These are phyloP conservation scores for Oegoconia quadripuncta DNA, from an alignment of 2,888 invertebrate genomes.

Conservation along the genomic window DNA sequence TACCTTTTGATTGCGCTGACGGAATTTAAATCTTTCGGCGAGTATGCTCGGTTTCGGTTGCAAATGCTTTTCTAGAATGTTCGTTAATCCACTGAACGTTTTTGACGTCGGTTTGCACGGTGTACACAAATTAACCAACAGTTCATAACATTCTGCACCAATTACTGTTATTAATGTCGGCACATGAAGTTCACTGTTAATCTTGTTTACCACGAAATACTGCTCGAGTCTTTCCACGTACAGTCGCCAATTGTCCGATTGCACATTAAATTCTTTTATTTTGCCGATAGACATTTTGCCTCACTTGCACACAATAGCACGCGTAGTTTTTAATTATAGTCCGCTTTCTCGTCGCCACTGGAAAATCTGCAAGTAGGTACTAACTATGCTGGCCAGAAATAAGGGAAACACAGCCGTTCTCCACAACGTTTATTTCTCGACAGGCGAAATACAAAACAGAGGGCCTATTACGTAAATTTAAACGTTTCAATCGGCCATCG, in stretches of 20 bases:
- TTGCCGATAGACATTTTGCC: conserved; percentile 6
- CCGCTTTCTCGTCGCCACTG: too few relatives aligned
- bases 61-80: conserved; percentile 2
- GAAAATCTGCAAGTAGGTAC: too few relatives aligned
- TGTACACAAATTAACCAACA: conserved; percentile 7
- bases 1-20: not conserved
- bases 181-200: conserved; percentile 2
- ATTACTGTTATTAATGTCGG: conserved; percentile 13
- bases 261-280: not conserved
- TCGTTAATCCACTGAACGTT: not conserved
- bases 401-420: too few relatives aligned
- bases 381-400: too few relatives aligned
- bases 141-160: conserved; percentile 5
- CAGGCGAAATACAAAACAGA: too few relatives aligned
- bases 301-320: too few relatives aligned
- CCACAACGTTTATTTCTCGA: too few relatives aligned
- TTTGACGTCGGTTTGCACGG: not conserved
- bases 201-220: conserved; percentile 10
- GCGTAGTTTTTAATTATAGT: too few relatives aligned
- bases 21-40: conserved; percentile 13
- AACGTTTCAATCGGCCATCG: too few relatives aligned
- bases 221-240: conserved; percentile 11
- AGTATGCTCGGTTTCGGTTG: conserved; percentile 12
- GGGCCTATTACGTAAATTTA: too few relatives aligned
- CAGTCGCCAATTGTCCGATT: too few relatives aligned